Evolutionary conservation across 2,888 invertebrate genomes (phyloP).

Genomic region (Drosophila fungiperda): DNA sequence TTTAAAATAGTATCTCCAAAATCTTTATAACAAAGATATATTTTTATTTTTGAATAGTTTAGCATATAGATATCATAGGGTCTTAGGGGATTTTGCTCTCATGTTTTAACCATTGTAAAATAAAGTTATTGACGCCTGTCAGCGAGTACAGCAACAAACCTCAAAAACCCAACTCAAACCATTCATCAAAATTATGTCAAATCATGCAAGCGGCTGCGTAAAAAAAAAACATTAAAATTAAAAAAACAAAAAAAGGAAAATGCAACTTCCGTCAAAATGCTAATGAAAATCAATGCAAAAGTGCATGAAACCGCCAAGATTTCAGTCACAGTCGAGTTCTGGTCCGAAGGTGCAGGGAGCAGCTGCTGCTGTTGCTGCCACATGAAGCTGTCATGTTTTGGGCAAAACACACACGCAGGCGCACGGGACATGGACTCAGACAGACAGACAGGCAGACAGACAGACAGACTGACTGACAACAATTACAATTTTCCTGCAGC

Average conservation of each 20-base stretch:
- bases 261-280: conserved; percentile 45
- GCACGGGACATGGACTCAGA: conserved; percentile 19
- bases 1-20: neutral
- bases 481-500: conserved; percentile 70
- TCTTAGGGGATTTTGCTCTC: neutral
- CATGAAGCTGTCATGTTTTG: conserved; percentile 82
- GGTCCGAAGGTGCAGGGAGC: conserved; percentile 41
- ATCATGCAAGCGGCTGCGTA: conserved; percentile 71
- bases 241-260: conserved; percentile 27
- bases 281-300: conserved; percentile 77
- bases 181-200: conserved; percentile 79
- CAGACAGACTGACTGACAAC: conserved; percentile 62
- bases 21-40: neutral
- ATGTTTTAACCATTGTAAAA: conserved; percentile 41
- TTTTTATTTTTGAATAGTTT: neutral
- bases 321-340: conserved; percentile 7
- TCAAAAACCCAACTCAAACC: conserved; percentile 42
- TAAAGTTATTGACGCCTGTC: conserved; percentile 65
- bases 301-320: conserved; percentile 57
- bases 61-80: neutral
- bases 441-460: conserved; percentile 28
- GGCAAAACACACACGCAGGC: conserved; percentile 52
- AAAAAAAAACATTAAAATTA: conserved; percentile 30
- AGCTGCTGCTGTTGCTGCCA: conserved; percentile 46
- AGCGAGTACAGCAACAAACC: conserved; percentile 42